phyloP scores from a whole-genome alignment of 2,113 vertebrate genomes.

The Sorex araneus region DNA sequence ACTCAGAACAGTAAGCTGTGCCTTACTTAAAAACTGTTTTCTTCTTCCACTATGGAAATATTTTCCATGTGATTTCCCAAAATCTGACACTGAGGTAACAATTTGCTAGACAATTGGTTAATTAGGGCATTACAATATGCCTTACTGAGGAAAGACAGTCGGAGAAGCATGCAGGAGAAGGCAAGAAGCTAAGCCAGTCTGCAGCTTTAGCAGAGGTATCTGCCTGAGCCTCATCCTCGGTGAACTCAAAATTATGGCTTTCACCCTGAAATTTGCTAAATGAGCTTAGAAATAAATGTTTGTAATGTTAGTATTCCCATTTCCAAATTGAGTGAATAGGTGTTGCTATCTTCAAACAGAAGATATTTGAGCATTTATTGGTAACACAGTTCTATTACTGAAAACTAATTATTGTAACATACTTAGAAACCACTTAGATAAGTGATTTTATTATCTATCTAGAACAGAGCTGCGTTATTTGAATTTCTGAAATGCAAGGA shows the following conservation, averaged over 20 bases:
- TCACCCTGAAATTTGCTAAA: neutral
- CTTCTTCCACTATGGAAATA: neutral
- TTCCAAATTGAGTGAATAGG: neutral
- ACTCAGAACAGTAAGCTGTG: neutral
- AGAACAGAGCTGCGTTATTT: neutral
- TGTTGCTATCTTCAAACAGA: neutral
- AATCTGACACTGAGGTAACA: neutral
- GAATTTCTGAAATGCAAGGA: neutral
- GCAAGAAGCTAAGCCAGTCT: neutral
- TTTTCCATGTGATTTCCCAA: neutral
- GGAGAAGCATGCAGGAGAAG: neutral
- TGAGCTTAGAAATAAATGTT: too few species aligned
- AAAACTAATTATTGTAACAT: neutral
- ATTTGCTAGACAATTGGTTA: neutral
- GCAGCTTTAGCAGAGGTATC: too few species aligned
- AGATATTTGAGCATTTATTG: neutral
- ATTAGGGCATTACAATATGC: neutral
- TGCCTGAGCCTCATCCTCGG: neutral
- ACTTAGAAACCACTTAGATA: neutral
- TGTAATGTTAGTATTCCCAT: neutral
- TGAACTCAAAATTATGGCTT: neutral
- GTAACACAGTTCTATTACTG: neutral
- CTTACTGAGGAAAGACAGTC: too few species aligned
- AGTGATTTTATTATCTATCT: neutral
- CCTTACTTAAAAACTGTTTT: neutral